Percentiles rank a stretch among this genome's conserved stretches.
These are phyloP conservation scores for Electrona antarctica DNA, from an alignment of 2,113 vertebrate genomes.

Conservation along the genomic window DNA sequence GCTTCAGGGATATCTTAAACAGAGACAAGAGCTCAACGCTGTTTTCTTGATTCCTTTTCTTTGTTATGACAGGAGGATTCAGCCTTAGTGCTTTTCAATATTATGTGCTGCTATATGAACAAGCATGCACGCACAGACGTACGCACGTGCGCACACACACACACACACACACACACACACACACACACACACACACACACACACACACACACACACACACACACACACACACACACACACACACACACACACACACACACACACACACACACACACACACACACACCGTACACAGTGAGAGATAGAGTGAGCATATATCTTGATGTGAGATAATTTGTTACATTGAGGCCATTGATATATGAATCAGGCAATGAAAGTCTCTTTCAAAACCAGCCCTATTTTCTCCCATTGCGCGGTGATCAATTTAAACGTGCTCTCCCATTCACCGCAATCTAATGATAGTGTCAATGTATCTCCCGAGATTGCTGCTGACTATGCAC, in stretches of 20 bases:
- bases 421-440: constrained; percentile 24
- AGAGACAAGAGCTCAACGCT: constrained; percentile 46
- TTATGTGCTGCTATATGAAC: constrained; percentile 42
- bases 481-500: constrained; percentile 43
- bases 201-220: background rate
- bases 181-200: no score
- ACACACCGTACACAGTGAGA: constrained; percentile 34
- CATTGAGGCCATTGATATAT: constrained; percentile 60
- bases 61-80: constrained; percentile 57
- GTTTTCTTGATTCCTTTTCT: constrained; percentile 51
- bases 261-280: background rate
- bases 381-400: constrained; percentile 37
- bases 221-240: background rate
- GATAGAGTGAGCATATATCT: constrained; percentile 42
- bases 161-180: no score
- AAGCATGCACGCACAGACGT: background rate
- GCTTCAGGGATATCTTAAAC: constrained; percentile 26
- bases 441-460: constrained; percentile 54
- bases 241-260: background rate
- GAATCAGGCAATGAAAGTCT: constrained; percentile 49
- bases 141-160: no score
- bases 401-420: constrained; percentile 32
- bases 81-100: constrained; percentile 27
- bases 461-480: constrained; percentile 45
- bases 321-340: constrained; percentile 61